Conservation (phyloP, 92 coral and sea anemone species). For the Palythoa caribaeorum region DNA sequence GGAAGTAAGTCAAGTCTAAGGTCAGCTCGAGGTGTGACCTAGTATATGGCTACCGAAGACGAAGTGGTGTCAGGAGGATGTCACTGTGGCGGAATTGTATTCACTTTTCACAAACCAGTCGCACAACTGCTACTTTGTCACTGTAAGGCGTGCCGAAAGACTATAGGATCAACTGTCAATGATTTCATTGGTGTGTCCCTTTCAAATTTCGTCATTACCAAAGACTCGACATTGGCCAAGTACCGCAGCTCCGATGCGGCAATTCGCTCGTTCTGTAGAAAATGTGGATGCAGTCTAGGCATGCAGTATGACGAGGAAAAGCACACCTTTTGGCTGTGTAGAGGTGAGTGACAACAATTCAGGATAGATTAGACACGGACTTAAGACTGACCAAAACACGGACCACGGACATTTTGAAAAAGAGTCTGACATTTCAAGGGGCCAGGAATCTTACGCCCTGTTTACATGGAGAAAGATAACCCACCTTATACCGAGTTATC, state of each 20-base stretch:
- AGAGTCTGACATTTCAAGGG: no score
- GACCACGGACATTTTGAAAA: no score
- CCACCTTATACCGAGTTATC: no score
- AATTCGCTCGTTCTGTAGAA: slow-evolving; percentile 24
- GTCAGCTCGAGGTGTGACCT: no score
- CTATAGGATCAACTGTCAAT: neutral
- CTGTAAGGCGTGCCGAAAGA: slow-evolving; percentile 6
- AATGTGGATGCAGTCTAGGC: slow-evolving; percentile 33
- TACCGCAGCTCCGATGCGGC: slow-evolving; percentile 29
- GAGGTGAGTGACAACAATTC: neutral
- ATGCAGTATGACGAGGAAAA: slow-evolving; percentile 26
- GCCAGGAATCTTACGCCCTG: no score
- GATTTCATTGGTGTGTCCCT: slow-evolving; percentile 11
- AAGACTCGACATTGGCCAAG: slow-evolving; percentile 22
- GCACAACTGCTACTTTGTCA: slow-evolving; percentile 6
- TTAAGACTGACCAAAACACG: no score
- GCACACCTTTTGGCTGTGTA: slow-evolving; percentile 14
- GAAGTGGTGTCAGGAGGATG: neutral
- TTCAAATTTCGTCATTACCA: slow-evolving; percentile 1
- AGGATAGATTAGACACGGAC: no score
- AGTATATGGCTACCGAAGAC: no score
- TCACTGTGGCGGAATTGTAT: slow-evolving; percentile 13
- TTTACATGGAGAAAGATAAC: no score
- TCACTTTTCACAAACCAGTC: neutral
- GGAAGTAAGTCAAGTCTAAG: no score